phyloP scores from a whole-genome alignment of 2,888 invertebrate genomes.

The Pterostichus niger region DNA sequence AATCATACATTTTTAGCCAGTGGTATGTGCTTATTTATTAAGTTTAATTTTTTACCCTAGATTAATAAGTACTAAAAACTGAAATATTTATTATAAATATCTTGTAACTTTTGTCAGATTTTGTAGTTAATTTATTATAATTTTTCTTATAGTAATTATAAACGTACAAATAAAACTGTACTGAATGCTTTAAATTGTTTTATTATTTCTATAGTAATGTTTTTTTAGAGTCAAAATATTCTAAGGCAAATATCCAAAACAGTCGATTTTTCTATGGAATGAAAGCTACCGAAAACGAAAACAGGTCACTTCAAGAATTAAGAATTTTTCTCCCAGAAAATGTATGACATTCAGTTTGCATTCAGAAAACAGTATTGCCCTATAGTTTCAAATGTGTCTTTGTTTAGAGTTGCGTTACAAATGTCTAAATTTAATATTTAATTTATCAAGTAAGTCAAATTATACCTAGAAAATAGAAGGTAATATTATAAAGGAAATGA shows the following conservation, averaged over 20 bases:
- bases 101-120: constrained; percentile 50
- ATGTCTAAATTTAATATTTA: neutral
- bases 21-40: constrained; percentile 63
- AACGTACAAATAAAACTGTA: constrained; percentile 65
- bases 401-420: constrained; percentile 11
- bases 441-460: constrained; percentile 16
- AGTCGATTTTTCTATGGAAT: constrained; percentile 60
- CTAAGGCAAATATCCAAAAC: constrained; percentile 26
- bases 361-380: constrained; percentile 25
- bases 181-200: constrained; percentile 55
- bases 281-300: constrained; percentile 57
- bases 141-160: constrained; percentile 56
- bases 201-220: constrained; percentile 14
- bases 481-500: neutral
- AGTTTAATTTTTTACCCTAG: constrained; percentile 44
- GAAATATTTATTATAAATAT: constrained; percentile 60
- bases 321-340: constrained; percentile 57
- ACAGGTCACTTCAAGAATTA: constrained; percentile 61
- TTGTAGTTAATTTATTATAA: constrained; percentile 62
- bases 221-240: constrained; percentile 37
- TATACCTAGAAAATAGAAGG: neutral
- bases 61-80: constrained; percentile 55
- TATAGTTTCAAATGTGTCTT: constrained; percentile 6
- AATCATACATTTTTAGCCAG: constrained; percentile 59
- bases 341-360: constrained; percentile 55